phyloP scores from a whole-genome alignment of 2,797 vertebrate genomes.

The Paguma larvata region DNA sequence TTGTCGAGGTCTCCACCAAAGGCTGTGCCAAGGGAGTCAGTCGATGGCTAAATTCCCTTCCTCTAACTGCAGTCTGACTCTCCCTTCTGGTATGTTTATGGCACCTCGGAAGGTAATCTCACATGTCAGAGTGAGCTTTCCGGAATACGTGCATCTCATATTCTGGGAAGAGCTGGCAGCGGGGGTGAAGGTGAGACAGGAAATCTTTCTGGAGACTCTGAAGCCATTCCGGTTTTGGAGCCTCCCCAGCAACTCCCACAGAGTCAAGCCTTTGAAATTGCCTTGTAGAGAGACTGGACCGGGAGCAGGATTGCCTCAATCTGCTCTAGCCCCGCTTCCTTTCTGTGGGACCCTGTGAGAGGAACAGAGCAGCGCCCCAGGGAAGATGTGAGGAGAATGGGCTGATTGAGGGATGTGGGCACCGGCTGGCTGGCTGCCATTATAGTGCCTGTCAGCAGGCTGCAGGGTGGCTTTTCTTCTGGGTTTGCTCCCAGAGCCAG shows the following conservation, averaged over 20 bases:
- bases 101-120: slow-evolving; percentile 28
- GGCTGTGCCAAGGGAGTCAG: background rate
- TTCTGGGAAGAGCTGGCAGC: slow-evolving; percentile 63
- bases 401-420: slow-evolving; percentile 9
- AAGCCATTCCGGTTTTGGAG: slow-evolving; percentile 74
- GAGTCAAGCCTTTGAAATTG: slow-evolving; percentile 29
- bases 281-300: background rate
- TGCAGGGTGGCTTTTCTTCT: slow-evolving; percentile 54
- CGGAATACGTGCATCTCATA: slow-evolving; percentile 37
- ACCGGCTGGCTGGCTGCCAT: background rate
- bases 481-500: background rate
- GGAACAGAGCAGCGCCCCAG: background rate
- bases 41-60: background rate
- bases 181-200: slow-evolving; percentile 78
- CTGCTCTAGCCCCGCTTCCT: background rate
- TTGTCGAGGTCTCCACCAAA: background rate
- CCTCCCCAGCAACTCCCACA: slow-evolving; percentile 67
- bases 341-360: slow-evolving; percentile 13
- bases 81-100: slow-evolving; percentile 42
- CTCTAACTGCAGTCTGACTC: background rate
- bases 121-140: slow-evolving; percentile 67
- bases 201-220: slow-evolving; percentile 69
- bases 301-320: background rate
- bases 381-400: background rate
- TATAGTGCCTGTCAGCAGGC: background rate